Percentiles rank a stretch among this genome's conserved stretches.
Conservation (phyloP, 2,113 vertebrate genomes). For the Lophura nycthemera region DNA sequence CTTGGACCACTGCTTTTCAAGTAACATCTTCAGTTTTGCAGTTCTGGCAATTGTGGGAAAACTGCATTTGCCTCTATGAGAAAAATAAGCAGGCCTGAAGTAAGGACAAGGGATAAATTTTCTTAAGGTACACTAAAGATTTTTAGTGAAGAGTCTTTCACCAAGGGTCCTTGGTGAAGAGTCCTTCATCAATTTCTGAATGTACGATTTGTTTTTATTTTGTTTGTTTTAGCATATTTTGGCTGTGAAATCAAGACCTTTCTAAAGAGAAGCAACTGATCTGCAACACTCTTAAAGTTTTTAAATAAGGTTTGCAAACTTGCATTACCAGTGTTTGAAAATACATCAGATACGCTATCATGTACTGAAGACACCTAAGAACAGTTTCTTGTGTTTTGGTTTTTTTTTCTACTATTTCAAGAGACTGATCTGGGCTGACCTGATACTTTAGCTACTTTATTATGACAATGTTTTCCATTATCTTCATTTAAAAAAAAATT, state of each 20-base stretch:
- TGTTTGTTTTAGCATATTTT: neutral
- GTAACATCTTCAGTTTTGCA: neutral
- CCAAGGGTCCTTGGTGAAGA: neutral
- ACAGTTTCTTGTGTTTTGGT: neutral
- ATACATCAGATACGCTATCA: accelerated
- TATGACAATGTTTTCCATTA: neutral
- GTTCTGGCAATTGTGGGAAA: neutral
- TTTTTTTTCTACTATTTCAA: neutral
- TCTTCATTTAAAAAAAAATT: too few relatives aligned
- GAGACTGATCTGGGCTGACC: neutral
- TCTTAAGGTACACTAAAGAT: neutral
- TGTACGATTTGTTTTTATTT: neutral
- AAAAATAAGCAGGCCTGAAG: neutral
- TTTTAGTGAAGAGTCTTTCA: too few relatives aligned
- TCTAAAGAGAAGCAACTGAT: neutral
- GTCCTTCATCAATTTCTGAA: neutral
- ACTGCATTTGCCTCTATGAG: neutral
- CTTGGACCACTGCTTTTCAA: neutral
- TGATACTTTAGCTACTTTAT: neutral
- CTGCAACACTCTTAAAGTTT: neutral
- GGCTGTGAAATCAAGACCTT: neutral
- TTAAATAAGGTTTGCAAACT: neutral
- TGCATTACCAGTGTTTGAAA: neutral
- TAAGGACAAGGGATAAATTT: neutral
- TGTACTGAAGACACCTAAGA: neutral